Conservation (phyloP, 1,140 invertebrate genomes). For the Drosophila saltans region DNA sequence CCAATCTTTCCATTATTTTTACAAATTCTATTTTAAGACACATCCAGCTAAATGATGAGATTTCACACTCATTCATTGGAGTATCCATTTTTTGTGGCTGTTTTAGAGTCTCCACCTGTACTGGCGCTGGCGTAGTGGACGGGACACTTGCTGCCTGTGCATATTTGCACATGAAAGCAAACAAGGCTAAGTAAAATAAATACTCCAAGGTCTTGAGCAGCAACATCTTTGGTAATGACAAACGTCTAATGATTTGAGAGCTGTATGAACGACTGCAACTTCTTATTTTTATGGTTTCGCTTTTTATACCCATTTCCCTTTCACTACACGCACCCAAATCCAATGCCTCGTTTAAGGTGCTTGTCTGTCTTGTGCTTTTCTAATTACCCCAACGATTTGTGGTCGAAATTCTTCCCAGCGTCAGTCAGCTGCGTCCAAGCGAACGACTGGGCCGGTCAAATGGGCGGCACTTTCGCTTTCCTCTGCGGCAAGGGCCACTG, state of each 20-base stretch:
- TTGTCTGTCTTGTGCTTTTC: constrained; percentile 61
- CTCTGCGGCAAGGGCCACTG: constrained; percentile 46
- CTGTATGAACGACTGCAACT: constrained; percentile 53
- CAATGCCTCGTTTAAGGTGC: constrained; percentile 53
- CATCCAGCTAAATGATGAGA: constrained; percentile 88
- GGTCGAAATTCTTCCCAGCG: constrained; percentile 81
- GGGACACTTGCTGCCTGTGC: constrained; percentile 61
- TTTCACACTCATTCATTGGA: constrained; percentile 85
- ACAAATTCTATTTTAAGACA: constrained; percentile 92
- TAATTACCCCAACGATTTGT: constrained; percentile 77
- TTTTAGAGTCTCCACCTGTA: constrained; percentile 34
- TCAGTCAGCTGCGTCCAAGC: constrained; percentile 74
- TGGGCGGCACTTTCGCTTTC: constrained; percentile 78
- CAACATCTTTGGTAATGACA: constrained; percentile 53
- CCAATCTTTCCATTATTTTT: constrained; percentile 89
- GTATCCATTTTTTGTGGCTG: constrained; percentile 33
- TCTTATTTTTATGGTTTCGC: constrained; percentile 54
- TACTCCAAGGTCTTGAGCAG: constrained; percentile 72
- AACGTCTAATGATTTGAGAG: constrained; percentile 42
- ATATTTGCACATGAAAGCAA: constrained; percentile 70
- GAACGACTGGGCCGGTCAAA: constrained; percentile 28
- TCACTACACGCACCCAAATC: constrained; percentile 61
- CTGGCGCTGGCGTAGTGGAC: constrained; percentile 38
- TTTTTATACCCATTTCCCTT: constrained; percentile 76
- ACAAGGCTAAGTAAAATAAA: constrained; percentile 67